Base-by-base conservation (phyloP, 2,888 invertebrate species). In the Lamproptera curius region DNA sequence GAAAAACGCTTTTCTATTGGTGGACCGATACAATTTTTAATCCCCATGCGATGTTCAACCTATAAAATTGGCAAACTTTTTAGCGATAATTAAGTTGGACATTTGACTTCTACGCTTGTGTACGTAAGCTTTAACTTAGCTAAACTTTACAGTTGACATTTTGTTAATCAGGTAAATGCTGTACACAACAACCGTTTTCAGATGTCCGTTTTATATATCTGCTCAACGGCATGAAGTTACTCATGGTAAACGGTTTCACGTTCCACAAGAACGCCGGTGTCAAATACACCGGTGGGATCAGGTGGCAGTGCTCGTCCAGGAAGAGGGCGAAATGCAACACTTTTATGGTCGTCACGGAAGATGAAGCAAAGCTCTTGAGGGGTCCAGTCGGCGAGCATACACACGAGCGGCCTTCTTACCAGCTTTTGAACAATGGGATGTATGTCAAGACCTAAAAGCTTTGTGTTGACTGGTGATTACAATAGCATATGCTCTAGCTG, bases 291-390 rank as follows among this genome's bases (percentile, higher is more conserved):
- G 57, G 54, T 4, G 57, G 59, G 0, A 57, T 58, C 16, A 53
- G 63, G 34, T 66, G 63, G 63, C 57, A 57, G 17, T 67, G 66
- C 40, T 64, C 64, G 0, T 57, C 58, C 1, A 57, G 58, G 16
- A 57, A 47, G 14, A 61, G 58, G 34, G 51, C 52, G 11, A 61
- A 51, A 34, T 59, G 58, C 28, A 53, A 51, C 17, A 56, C 54
- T 0, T 58, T 51, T 31, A 51, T 63, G 4, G 54, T 59, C 8
- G 34, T 64, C 0, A 57, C 58, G 8, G 52, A 54, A 1, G 54
- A 63, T 33, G 50, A 57, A 6, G 34, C 46, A 4, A 46, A 9
- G 4, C 42, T 62, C 6, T 35, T 58, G 8, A 58, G 54, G n/a
- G n/a, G n/a, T n/a, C 17, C 54, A n/a, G 40, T 46, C 11, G 54